These are phyloP conservation scores for Canis aureus DNA, from an alignment of 2,113 vertebrate genomes.

Conservation along the genomic window DNA sequence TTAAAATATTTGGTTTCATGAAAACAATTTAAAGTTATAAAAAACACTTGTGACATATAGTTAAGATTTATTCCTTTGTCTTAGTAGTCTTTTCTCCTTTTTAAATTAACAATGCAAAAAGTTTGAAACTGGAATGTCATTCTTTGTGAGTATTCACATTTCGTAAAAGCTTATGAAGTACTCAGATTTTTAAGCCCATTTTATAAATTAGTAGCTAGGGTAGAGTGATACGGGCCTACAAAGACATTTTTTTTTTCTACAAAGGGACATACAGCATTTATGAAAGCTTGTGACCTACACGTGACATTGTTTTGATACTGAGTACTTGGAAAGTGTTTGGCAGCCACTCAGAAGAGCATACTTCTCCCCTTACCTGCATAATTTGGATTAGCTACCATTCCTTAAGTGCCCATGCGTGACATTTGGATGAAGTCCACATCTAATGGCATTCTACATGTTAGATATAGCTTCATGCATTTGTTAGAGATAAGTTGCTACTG, in stretches of 20 bases:
- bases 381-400: slow-evolving; percentile 31
- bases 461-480: neutral
- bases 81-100: neutral
- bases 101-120: neutral
- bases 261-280: neutral
- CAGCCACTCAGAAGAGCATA: neutral
- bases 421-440: neutral
- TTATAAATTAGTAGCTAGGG: slow-evolving; percentile 15
- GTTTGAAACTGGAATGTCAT: neutral
- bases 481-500: neutral
- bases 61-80: neutral
- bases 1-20: slow-evolving; percentile 15
- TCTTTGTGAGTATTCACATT: neutral
- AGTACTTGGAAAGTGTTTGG: neutral
- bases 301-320: neutral
- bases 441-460: neutral
- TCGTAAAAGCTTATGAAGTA: neutral
- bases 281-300: neutral
- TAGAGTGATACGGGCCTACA: neutral
- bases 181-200: neutral
- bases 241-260: neutral
- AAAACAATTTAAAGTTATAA: neutral
- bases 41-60: neutral
- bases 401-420: neutral
- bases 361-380: neutral